Evolutionary conservation across 2,113 vertebrate species (phyloP), one percentile per base, ranked within the genome.

Genomic region (Gymnogyps californianus): DNA sequence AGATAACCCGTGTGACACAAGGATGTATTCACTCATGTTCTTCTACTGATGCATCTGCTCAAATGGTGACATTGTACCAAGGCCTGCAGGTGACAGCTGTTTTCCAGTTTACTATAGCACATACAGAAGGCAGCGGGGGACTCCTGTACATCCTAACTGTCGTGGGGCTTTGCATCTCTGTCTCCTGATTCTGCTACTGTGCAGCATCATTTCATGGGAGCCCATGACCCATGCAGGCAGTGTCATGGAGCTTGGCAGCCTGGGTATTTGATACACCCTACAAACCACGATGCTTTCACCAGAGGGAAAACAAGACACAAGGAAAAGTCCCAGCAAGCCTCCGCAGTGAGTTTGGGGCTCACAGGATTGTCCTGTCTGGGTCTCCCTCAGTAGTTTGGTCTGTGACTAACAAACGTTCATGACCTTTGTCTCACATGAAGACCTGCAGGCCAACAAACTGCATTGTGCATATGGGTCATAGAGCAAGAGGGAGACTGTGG

Each of bases 101-200:
- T 62, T 91, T 82, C 61, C 7, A 14, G 14, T 42, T 77, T 95
- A 14, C n/a, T 32, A 1, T 16, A 59, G 28, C 8, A 92, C 25
- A 34, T 25, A 20, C 4, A 79, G 52, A 69, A 32, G 47, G 14
- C 40, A 49, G 29, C 8, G 32, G 18, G 34, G 13, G 19, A 21
- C 10, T 86, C 31, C 57, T 0, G 0, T 40, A 31, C 21, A 59
- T 61, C 15, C 16, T 52, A 52, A 32, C 11, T 11, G 18, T 44
- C 0, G 1, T 4, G 18, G 6, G n/a, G 6, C 22, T 89, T 79
- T 64, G 11, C 26, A 57, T 13, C 2, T 13, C 34, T 34, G 4
- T 36, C 34, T 71, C 31, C 57, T 52, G 40, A 15, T 52, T 77
- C 79, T 85, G 21, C 22, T n/a, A 72, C 4, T 9, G 22, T 76